Conservation (phyloP, 92 coral and sea anemone genomes). For the Desmophyllum pertusum region DNA sequence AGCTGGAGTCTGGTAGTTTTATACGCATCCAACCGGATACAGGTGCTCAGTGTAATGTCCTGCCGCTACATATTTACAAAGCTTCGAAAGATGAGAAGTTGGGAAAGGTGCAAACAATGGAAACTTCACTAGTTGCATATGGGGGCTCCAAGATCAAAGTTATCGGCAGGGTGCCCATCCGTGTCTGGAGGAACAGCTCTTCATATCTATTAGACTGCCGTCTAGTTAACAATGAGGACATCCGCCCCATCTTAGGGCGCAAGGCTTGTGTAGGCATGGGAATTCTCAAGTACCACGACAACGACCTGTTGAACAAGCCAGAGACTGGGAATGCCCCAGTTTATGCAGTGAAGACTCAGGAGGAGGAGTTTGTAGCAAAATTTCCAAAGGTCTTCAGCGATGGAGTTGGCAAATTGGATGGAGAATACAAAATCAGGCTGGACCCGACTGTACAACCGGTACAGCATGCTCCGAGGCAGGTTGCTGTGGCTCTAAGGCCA, state of each 20-base stretch:
- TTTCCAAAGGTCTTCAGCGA: constrained; percentile 45
- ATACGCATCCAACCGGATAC: not conserved
- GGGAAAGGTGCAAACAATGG: constrained; percentile 51
- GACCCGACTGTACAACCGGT: constrained; percentile 25
- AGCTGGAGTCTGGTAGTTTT: not conserved
- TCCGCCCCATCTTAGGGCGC: constrained; percentile 72
- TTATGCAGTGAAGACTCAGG: constrained; percentile 46
- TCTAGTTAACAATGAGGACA: constrained; percentile 57
- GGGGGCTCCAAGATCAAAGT: constrained; percentile 71
- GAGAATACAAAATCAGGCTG: constrained; percentile 45
- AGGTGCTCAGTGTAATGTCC: constrained; percentile 15
- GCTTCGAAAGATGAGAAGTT: constrained; percentile 33
- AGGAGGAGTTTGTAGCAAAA: constrained; percentile 35
- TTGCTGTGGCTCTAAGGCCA: constrained; percentile 42
- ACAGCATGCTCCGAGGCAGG: constrained; percentile 26
- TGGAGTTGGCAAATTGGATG: constrained; percentile 37
- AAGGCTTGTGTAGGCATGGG: constrained; percentile 78
- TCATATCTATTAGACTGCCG: constrained; percentile 52
- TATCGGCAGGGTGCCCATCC: constrained; percentile 47
- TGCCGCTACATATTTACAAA: constrained; percentile 9
- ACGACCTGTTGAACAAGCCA: constrained; percentile 57
- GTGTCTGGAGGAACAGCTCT: constrained; percentile 50
- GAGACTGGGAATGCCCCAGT: constrained; percentile 38
- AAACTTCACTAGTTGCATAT: constrained; percentile 63
- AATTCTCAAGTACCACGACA: constrained; percentile 71